phyloP scores from a whole-genome alignment of 2,113 vertebrate species.

The Benitochromis conjunctus region DNA sequence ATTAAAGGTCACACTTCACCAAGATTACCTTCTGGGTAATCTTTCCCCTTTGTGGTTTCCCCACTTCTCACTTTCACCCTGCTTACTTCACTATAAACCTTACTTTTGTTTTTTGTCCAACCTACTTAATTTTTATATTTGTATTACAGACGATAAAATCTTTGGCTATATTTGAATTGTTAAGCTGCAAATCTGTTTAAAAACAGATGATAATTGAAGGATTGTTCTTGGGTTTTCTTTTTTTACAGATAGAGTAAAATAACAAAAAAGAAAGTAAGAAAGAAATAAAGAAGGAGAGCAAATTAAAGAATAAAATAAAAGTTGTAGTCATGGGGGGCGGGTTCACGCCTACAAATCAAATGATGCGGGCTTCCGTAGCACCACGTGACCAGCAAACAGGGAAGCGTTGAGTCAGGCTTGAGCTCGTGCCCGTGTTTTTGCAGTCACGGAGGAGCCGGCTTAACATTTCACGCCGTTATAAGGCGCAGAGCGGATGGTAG shows the following conservation, averaged over 20 bases:
- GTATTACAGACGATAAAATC: not conserved
- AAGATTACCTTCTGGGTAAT: too few species aligned
- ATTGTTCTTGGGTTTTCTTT: not conserved
- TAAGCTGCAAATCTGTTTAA: not conserved
- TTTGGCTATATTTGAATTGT: not conserved
- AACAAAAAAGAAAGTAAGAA: not conserved
- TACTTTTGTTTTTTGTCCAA: not conserved
- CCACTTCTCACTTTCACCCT: not conserved
- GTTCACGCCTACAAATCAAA: slow-evolving; percentile 12
- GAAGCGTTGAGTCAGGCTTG: not conserved
- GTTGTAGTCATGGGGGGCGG: too few species aligned
- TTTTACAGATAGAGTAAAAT: not conserved
- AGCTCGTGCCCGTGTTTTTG: not conserved
- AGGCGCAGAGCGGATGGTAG: not conserved
- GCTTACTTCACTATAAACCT: not conserved
- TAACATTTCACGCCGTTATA: not conserved
- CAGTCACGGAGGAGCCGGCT: not conserved
- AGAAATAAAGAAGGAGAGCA: too few species aligned
- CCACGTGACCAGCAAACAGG: slow-evolving; percentile 43
- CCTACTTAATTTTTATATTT: not conserved
- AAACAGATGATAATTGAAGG: not conserved
- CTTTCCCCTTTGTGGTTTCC: not conserved
- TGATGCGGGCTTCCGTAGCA: slow-evolving; percentile 56
- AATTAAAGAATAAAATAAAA: not conserved
- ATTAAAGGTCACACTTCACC: not conserved